Base-by-base conservation (phyloP, 2,797 vertebrate species). In the Poliocrania exsul region DNA sequence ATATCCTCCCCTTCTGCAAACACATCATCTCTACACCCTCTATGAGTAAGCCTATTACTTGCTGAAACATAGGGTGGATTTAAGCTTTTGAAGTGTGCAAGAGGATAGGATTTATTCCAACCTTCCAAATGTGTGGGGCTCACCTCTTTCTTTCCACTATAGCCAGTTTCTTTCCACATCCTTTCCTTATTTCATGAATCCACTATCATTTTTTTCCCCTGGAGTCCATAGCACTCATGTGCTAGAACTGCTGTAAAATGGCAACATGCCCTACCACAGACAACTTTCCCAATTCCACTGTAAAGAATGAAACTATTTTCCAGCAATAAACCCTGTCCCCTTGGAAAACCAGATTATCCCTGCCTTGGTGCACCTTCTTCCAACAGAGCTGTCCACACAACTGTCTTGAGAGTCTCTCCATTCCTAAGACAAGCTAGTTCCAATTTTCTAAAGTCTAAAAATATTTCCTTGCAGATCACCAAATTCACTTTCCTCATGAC, bases 231-330 rank as follows among this genome's bases (percentile, higher is more conserved):
- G 21, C 11, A 11, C 47, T 66, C 8, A 16, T 24, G 16, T 28
- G 20, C 60, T 19, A 65, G 28, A 44, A 66, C 16, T 66, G 38
- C 71, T 60, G n/a, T 35, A 28, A 90, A 87, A 37, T 13, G 13
- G 23, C 33, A 81, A 2, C 0, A 0, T 16, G 38, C 33, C 80
- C n/a, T 15, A 66, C 17, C 24, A 69, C 33, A 62, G n/a, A 33
- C 2, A 5, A 38, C 35, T 26, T 62, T 18, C 33, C 28, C 44
- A 85, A 64, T 40, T 74, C 15, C 19, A 23, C 6, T 23, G 9
- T 42, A 35, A 74, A 83, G 56, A 3, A 71, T 1, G 2, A 84
- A 44, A 28, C 13, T 12, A 5, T 53, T 82, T 62, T 37, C 23
- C 71, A 87, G 46, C 18, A 65, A 18, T 5, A 86, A 72, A 21